Base-by-base conservation (phyloP, 2,797 vertebrate species). In the Babyrousa celebensis region DNA sequence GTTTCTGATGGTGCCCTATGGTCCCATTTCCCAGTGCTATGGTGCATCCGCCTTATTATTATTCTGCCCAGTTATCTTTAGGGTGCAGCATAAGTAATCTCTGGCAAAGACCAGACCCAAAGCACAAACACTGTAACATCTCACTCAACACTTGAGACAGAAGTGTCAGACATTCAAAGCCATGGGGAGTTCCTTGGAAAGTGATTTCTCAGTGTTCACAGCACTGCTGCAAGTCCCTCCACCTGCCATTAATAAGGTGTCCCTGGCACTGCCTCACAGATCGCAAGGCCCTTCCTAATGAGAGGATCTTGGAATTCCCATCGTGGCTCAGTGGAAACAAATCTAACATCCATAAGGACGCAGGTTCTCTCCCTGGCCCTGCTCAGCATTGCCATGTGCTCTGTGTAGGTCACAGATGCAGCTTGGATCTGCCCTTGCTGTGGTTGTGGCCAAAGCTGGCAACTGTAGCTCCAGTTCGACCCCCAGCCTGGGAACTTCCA, bases 201-300 rank as follows among this genome's bases (percentile, higher is more conserved):
- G 36, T 3, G 54, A 63, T 67, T 97, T 97, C 85, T 96, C 16
- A 4, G 90, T 95, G 84, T 82, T 95, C 70, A 87, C 17, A 72
- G n/a, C 20, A 82, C 58, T 0, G n/a, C 48, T 82, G 25, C 25
- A 23, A 60, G 96, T 17, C n/a, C 29, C n/a, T 52, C 11, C 12
- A 56, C 20, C 71, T 58, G 88, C 85, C 77, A 36, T 56, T 56
- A 86, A 89, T 36, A 6, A 96, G 29, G 65, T 75, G 77, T 54
- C 74, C 12, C 52, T 62, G 12, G 65, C 25, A 48, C 65, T 77
- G 63, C 52, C 94, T 93, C 74, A 60, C 80, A 60, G 91, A 91
- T 87, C 89, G 48, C 85, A 96, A 70, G 86, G 32, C 3, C 6
- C 71, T 91, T 92, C 36, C 74, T 84, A 96, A 92, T 52, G 16